Percentiles rank a stretch among this genome's conserved stretches.
Conservation (phyloP, 2,113 vertebrate genomes). For the Brachyhypopomus gauderio region DNA sequence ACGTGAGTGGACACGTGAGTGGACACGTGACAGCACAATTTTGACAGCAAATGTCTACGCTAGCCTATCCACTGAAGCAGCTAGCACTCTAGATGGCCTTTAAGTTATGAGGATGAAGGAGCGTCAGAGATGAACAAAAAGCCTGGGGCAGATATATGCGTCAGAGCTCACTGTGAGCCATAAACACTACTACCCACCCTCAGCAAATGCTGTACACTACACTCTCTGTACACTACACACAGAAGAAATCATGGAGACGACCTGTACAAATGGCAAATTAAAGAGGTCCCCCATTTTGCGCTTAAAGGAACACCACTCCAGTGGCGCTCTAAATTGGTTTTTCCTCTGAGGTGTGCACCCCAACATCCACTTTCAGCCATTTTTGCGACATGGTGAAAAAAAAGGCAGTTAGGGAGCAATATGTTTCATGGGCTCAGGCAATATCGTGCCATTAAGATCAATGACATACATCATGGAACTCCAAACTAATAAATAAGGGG, state of each 20-base stretch:
- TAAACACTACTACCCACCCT: constrained; percentile 35
- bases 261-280: not conserved
- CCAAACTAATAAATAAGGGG: constrained; percentile 51
- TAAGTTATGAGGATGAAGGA: not conserved
- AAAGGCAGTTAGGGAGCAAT: constrained; percentile 10
- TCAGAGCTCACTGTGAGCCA: constrained; percentile 47
- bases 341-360: not conserved
- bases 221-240: not conserved
- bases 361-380: not conserved
- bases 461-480: constrained; percentile 36
- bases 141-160: constrained; percentile 22
- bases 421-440: constrained; percentile 17
- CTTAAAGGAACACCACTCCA: constrained; percentile 14
- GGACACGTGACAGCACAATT: constrained; percentile 30
- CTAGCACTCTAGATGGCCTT: constrained; percentile 26
- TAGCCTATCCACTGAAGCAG: constrained; percentile 32
- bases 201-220: constrained; percentile 9
- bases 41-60: constrained; percentile 33
- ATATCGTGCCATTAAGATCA: constrained; percentile 8
- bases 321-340: not conserved
- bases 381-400: constrained; percentile 28
- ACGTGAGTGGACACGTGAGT: constrained; percentile 5
- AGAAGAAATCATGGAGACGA: not conserved
- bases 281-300: not conserved
- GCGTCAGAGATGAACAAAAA: constrained; percentile 4